Conservation (phyloP, 53 echinoderm and acorn worm species). For the Echinometra lucunter region DNA sequence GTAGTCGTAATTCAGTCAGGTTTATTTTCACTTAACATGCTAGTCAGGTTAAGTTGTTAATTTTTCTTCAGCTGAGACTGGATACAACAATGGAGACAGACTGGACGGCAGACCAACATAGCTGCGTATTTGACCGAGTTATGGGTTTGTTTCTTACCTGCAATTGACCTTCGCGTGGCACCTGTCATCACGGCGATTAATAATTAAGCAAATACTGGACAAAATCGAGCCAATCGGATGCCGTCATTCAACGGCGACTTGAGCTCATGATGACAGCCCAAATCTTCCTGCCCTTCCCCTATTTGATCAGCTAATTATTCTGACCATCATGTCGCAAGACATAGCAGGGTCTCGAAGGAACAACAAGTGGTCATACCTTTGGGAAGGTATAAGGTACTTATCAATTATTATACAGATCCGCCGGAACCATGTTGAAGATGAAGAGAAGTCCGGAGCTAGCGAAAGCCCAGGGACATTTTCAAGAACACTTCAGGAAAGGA, state of each 20-base stretch:
- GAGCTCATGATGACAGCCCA: neutral
- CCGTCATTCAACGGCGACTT: slow-evolving; percentile 18
- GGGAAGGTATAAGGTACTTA: neutral
- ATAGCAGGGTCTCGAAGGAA: neutral
- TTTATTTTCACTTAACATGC: no score
- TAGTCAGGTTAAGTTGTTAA: no score
- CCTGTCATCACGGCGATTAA: slow-evolving; percentile 43
- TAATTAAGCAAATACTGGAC: slow-evolving; percentile 45
- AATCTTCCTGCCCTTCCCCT: slow-evolving; percentile 18
- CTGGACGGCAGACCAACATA: neutral
- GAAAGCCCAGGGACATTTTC: no score
- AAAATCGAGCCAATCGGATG: slow-evolving; percentile 15
- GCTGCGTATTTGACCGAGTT: neutral
- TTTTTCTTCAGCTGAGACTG: no score
- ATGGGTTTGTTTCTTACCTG: neutral
- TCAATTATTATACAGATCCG: no score
- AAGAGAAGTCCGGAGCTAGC: no score
- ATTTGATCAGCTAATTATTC: slow-evolving; percentile 3
- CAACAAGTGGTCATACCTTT: neutral
- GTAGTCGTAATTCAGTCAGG: no score
- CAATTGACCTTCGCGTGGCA: slow-evolving; percentile 27
- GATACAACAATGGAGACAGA: neutral
- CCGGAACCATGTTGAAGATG: no score
- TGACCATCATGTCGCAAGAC: neutral
- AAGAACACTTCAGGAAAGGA: no score